Evolutionary conservation across 2,888 invertebrate genomes (phyloP).

Genomic region (Nemoura dubitans): DNA sequence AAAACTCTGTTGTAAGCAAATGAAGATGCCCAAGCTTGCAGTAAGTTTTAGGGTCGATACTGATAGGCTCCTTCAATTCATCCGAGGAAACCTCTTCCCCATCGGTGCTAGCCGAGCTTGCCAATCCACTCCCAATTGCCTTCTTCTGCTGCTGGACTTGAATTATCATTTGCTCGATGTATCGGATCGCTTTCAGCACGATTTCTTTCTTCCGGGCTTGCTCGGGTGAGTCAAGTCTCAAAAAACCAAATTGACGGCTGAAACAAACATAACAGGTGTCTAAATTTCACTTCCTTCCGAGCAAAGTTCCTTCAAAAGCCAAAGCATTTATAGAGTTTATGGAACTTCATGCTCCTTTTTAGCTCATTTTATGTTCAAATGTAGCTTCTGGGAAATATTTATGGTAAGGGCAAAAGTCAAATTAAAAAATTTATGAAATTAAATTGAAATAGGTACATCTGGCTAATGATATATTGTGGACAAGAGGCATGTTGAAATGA

Average conservation of each 20-base stretch:
- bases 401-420: no score
- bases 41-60: constrained; percentile 89
- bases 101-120: constrained; percentile 15
- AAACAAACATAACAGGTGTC: constrained; percentile 59
- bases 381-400: no score
- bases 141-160: constrained; percentile 75
- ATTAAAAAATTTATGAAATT: no score
- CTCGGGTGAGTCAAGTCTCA: constrained; percentile 82
- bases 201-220: constrained; percentile 82
- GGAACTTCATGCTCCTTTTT: no score
- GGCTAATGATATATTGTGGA: no score
- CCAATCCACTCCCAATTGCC: constrained; percentile 46
- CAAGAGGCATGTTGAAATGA: no score
- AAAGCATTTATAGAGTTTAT: no score
- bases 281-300: no score
- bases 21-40: constrained; percentile 96
- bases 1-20: constrained; percentile 89
- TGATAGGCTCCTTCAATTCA: constrained; percentile 66
- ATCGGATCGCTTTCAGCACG: constrained; percentile 85
- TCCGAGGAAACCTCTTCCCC: constrained; percentile 20
- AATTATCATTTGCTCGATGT: constrained; percentile 84
- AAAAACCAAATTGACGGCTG: constrained; percentile 92
- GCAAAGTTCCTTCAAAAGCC: no score
- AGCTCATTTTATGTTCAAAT: no score
- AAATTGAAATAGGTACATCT: no score